These are phyloP conservation scores for Cervus canadensis DNA, from an alignment of 2,113 vertebrate genomes.

Conservation along the genomic window DNA sequence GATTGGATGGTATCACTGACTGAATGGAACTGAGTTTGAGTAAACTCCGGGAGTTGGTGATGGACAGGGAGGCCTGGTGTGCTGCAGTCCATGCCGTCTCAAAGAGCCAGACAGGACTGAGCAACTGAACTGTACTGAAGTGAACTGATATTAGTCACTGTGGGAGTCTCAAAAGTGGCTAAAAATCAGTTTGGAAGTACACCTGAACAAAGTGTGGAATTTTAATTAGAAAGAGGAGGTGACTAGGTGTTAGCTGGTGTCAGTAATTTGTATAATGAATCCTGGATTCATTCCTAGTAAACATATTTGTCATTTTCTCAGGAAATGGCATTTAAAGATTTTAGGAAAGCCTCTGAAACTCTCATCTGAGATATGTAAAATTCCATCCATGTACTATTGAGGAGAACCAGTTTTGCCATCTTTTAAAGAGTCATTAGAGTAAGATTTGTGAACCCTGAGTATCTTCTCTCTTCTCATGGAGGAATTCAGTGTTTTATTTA, in stretches of 20 bases:
- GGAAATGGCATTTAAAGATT: not conserved
- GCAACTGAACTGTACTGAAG: not conserved
- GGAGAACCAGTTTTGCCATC: not conserved
- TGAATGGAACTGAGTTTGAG: not conserved
- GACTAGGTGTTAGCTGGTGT: not conserved
- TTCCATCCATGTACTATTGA: not conserved
- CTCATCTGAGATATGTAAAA: not conserved
- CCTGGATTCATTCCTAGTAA: not conserved
- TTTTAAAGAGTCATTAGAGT: not conserved
- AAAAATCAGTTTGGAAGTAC: not conserved
- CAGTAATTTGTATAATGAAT: not conserved
- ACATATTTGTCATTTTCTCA: not conserved
- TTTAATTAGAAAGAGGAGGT: not conserved
- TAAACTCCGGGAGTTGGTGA: not conserved
- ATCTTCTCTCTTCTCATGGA: not conserved
- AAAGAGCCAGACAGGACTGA: not conserved
- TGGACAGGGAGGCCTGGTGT: rapidly evolving
- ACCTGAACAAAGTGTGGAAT: not conserved
- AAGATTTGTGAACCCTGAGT: not conserved
- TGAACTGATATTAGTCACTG: not conserved
- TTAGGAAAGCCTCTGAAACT: constrained; percentile 8
- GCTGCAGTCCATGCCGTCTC: not conserved
- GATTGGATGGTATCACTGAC: not conserved
- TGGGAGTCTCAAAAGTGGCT: not conserved
- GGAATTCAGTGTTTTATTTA: constrained; percentile 4